Evolutionary conservation across 2,888 invertebrate genomes (phyloP).

Genomic region (Neoaliturus tenellus): DNA sequence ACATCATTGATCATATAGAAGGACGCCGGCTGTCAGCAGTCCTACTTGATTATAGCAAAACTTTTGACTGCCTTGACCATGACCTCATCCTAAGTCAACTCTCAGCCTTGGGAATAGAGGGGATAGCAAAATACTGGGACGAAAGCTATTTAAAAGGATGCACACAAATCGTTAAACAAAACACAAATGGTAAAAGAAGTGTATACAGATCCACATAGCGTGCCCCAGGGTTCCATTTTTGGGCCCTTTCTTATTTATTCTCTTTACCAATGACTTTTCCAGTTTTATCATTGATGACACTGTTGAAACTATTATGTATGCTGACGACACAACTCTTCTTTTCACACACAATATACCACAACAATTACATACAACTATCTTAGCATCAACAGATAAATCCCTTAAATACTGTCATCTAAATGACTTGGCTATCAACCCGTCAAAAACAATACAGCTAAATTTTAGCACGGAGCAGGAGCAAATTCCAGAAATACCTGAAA

Average conservation of each 20-base stretch:
- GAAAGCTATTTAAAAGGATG: neutral
- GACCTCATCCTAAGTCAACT: neutral
- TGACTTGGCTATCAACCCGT: neutral
- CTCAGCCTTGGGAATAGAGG: neutral
- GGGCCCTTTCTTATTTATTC: neutral
- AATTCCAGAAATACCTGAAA: neutral
- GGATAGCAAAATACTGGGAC: neutral
- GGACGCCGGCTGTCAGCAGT: too few species aligned
- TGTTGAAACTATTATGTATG: neutral
- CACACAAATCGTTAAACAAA: neutral
- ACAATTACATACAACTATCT: neutral
- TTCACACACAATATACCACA: neutral
- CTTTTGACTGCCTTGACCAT: neutral
- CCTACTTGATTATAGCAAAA: neutral
- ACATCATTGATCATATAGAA: too few species aligned
- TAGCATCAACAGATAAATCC: constrained; percentile 2
- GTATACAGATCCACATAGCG: neutral
- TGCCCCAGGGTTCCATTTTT: neutral
- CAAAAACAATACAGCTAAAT: constrained; percentile 12
- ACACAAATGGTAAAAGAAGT: neutral
- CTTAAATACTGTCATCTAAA: constrained; percentile 22
- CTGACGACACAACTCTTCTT: neutral
- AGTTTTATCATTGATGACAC: neutral
- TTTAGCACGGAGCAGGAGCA: neutral
- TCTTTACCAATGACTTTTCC: neutral